These are phyloP conservation scores for Thymallus thymallus DNA, from an alignment of 2,113 vertebrate species.

Conservation along the genomic window DNA sequence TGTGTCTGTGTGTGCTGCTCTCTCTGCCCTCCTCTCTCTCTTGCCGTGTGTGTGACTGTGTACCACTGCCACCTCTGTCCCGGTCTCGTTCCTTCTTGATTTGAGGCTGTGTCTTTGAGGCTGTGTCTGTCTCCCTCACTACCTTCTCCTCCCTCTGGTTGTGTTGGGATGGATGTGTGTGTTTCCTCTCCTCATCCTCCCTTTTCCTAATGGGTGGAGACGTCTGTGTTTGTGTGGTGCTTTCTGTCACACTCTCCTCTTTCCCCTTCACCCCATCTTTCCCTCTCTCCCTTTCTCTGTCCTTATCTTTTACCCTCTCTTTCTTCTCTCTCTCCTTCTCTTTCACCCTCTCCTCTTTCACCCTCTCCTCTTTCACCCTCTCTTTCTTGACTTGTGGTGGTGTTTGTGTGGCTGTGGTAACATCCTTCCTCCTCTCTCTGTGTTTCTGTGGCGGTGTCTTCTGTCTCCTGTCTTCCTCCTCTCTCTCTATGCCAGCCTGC, in stretches of 20 bases:
- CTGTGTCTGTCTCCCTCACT: slow-evolving; percentile 48
- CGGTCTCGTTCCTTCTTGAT: slow-evolving; percentile 63
- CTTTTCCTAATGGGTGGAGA: slow-evolving; percentile 29
- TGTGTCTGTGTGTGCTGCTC: slow-evolving; percentile 52
- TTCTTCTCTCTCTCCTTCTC: slow-evolving; percentile 55
- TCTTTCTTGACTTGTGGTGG: slow-evolving; percentile 51
- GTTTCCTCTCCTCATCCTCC: slow-evolving; percentile 59
- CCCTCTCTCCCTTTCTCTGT: slow-evolving; percentile 49
- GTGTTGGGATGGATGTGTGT: slow-evolving; percentile 17
- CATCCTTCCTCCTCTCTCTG: slow-evolving; percentile 61
- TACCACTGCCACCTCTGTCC: slow-evolving; percentile 26
- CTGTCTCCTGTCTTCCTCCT: slow-evolving; percentile 50
- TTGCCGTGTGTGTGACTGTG: slow-evolving; percentile 14
- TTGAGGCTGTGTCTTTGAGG: slow-evolving; percentile 38
- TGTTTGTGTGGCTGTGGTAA: slow-evolving; percentile 26
- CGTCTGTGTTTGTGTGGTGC: slow-evolving; percentile 4
- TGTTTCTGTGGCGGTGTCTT: slow-evolving; percentile 31
- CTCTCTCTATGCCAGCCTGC: slow-evolving; percentile 51
- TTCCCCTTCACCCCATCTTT: slow-evolving; percentile 40
- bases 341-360: slow-evolving; percentile 46
- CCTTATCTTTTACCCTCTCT: slow-evolving; percentile 39
- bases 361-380: slow-evolving; percentile 37
- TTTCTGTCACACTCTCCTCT: slow-evolving; percentile 50
- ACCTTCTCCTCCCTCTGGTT: slow-evolving; percentile 57
- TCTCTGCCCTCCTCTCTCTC: slow-evolving; percentile 59